These are phyloP conservation scores for Temnothorax longispinosus DNA, from an alignment of 1,140 invertebrate species.

Conservation along the genomic window DNA sequence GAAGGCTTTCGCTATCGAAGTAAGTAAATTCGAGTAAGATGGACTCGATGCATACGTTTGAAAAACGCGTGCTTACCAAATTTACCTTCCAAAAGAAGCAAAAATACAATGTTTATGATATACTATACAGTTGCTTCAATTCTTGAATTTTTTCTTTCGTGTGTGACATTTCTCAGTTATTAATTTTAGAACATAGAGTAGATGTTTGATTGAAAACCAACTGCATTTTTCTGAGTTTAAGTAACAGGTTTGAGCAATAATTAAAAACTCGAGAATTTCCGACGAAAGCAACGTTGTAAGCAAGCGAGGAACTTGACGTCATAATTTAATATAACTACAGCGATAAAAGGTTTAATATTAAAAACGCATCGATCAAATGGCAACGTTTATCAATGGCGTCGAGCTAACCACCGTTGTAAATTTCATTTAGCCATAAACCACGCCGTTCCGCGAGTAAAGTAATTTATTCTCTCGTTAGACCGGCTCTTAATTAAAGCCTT, in stretches of 20 bases:
- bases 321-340: background rate
- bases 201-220: background rate
- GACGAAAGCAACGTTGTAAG: background rate
- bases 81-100: background rate
- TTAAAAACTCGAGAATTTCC: background rate
- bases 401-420: background rate
- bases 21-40: background rate
- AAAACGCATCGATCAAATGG: background rate
- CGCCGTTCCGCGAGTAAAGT: background rate
- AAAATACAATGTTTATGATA: background rate
- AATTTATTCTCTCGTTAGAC: conserved; percentile 43
- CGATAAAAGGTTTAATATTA: conserved; percentile 16
- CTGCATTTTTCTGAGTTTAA: background rate
- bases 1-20: background rate
- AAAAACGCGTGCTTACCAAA: background rate
- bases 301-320: background rate
- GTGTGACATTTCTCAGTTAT: background rate
- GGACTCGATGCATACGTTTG: background rate
- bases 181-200: background rate
- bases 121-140: background rate
- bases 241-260: background rate
- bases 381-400: background rate
- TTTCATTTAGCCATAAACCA: conserved; percentile 21
- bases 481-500: conserved; percentile 30
- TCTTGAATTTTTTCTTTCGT: background rate